A percentile compares a stretch with the other conserved stretches of the same genome.
Conservation (phyloP, 2,113 vertebrate genomes). For the Otolemur garnettii region DNA sequence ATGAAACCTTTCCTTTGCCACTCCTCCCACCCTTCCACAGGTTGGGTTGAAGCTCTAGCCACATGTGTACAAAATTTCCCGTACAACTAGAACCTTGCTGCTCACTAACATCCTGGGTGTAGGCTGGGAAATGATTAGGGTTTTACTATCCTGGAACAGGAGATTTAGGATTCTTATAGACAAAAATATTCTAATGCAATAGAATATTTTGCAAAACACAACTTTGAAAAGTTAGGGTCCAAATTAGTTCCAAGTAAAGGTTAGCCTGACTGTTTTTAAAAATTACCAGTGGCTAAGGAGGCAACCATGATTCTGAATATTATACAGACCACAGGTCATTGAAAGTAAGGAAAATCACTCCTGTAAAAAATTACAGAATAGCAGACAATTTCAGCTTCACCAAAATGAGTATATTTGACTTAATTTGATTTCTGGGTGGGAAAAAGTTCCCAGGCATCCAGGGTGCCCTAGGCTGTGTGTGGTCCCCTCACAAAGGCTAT, state of each 20-base stretch:
- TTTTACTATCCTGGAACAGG: background rate
- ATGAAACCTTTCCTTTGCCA: background rate
- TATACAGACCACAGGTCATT: background rate
- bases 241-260: background rate
- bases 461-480: constrained; percentile 66
- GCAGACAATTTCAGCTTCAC: background rate
- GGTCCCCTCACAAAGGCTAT: constrained; percentile 66
- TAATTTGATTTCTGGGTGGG: background rate
- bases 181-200: constrained; percentile 30
- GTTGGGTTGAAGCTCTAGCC: background rate
- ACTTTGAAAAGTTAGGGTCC: background rate
- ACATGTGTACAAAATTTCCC: background rate
- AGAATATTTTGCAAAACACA: constrained; percentile 57
- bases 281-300: background rate
- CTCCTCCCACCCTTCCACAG: too few relatives aligned
- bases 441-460: constrained; percentile 63
- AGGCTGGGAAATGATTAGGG: background rate
- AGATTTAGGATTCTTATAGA: constrained; percentile 43
- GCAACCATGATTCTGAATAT: background rate
- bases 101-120: background rate
- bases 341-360: background rate
- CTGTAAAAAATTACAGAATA: background rate
- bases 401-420: background rate
- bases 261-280: background rate
- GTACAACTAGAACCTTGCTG: background rate